Conservation (phyloP, 2,797 vertebrate genomes). For the Neosalanx taihuensis region DNA sequence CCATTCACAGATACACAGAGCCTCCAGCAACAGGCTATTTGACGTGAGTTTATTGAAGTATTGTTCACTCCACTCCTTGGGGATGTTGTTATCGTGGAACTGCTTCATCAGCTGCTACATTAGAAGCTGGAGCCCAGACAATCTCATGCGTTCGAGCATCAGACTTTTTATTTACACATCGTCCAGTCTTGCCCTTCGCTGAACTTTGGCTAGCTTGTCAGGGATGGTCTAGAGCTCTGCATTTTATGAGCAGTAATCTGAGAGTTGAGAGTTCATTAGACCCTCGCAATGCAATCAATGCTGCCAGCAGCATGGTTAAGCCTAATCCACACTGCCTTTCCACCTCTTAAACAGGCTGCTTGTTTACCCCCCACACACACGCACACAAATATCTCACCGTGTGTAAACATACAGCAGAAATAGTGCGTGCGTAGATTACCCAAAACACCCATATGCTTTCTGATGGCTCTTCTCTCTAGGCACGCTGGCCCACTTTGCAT, state of each 20-base stretch:
- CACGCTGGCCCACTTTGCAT: conserved; percentile 32
- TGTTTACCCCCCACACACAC: conserved; percentile 45
- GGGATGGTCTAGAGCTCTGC: background rate
- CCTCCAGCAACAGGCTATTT: conserved; percentile 12
- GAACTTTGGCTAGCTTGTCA: background rate
- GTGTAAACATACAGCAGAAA: conserved; percentile 31
- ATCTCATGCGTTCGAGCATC: too few relatives aligned
- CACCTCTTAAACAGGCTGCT: conserved; percentile 60
- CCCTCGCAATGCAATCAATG: conserved; percentile 70
- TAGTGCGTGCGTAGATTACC: conserved; percentile 23
- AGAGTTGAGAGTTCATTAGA: conserved; percentile 66
- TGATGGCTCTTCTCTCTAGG: background rate
- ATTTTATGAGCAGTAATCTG: conserved; percentile 50
- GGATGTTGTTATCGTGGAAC: conserved; percentile 14
- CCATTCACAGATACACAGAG: conserved; percentile 16
- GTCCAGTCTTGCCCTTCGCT: too few relatives aligned
- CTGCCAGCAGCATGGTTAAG: conserved; percentile 56
- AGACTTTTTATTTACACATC: background rate
- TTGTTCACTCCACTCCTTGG: conserved; percentile 20
- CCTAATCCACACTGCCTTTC: conserved; percentile 70
- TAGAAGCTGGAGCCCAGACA: too few relatives aligned
- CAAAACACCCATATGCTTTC: conserved; percentile 25
- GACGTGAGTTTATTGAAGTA: conserved; percentile 12
- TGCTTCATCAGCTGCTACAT: background rate
- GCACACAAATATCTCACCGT: conserved; percentile 8